phyloP scores from a whole-genome alignment of 2,888 invertebrate species.

The Elysia crispata region DNA sequence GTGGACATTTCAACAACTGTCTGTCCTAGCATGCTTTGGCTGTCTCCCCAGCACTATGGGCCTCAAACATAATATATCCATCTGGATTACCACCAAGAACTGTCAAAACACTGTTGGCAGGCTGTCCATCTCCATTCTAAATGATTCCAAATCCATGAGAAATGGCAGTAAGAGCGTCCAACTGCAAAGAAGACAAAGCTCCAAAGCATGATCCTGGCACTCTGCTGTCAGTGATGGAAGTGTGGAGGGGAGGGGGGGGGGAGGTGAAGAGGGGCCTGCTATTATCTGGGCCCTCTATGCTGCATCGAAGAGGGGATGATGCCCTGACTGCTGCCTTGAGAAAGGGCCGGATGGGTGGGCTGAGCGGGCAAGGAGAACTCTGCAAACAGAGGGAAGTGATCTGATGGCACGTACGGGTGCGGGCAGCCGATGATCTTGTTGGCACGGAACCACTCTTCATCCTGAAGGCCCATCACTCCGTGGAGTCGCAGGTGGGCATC shows the following conservation, averaged over 20 bases:
- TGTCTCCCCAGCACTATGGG: no score
- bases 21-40: no score
- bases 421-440: constrained; percentile 99
- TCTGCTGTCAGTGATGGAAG: no score
- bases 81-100: no score
- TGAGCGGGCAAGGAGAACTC: constrained; percentile 74
- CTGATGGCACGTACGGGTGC: constrained; percentile 96
- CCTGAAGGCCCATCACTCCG: constrained; percentile 95
- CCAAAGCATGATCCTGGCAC: no score
- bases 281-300: constrained; percentile 37
- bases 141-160: no score
- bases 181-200: no score
- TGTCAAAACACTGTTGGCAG: no score
- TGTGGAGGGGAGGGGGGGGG: constrained; percentile 15
- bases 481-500: constrained; percentile 96
- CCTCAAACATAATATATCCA: no score
- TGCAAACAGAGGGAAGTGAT: constrained; percentile 77
- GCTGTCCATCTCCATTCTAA: no score
- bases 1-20: no score
- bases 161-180: no score
- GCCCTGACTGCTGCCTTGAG: neutral
- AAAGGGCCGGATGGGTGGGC: constrained; percentile 18
- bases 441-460: constrained; percentile 86
- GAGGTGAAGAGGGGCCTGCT: constrained; percentile 21
- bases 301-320: neutral